Conservation (phyloP, 1,140 invertebrate species). For the Sycophaga agraensis region DNA sequence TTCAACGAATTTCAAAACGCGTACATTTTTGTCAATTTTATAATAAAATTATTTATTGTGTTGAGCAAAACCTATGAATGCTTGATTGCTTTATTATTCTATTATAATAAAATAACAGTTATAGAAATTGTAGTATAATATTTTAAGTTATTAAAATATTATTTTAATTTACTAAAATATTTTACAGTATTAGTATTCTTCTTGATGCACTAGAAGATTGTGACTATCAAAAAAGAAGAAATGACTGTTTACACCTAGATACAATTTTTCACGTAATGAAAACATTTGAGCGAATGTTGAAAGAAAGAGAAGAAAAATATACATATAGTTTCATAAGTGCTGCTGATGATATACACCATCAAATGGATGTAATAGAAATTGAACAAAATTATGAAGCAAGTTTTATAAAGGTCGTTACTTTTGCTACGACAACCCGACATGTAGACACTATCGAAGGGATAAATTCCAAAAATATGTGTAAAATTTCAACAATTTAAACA, state of each 20-base stretch:
- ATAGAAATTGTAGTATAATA: too few relatives aligned
- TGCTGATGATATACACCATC: background rate
- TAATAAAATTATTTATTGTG: too few relatives aligned
- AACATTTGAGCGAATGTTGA: conserved; percentile 28
- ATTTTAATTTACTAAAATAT: background rate
- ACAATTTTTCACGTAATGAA: conserved; percentile 40
- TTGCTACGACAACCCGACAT: conserved; percentile 22
- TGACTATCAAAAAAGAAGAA: conserved; percentile 40
- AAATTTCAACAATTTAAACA: background rate
- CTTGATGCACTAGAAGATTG: conserved; percentile 39
- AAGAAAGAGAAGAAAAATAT: conserved; percentile 29
- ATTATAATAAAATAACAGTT: too few relatives aligned
- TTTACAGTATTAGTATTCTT: conserved; percentile 40
- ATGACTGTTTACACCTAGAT: conserved; percentile 34
- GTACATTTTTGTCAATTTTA: too few relatives aligned
- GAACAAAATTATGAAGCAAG: conserved; percentile 31
- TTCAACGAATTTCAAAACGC: too few relatives aligned
- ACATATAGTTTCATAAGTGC: conserved; percentile 22
- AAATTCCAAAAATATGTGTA: conserved; percentile 40
- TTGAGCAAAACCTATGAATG: too few relatives aligned
- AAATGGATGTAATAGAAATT: conserved; percentile 20
- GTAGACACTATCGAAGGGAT: conserved; percentile 31
- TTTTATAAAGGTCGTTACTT: conserved; percentile 34
- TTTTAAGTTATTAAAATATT: too few relatives aligned
- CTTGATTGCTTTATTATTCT: too few relatives aligned